phyloP scores from a whole-genome alignment of 92 coral and sea anemone species.

The Palythoa grandis region DNA sequence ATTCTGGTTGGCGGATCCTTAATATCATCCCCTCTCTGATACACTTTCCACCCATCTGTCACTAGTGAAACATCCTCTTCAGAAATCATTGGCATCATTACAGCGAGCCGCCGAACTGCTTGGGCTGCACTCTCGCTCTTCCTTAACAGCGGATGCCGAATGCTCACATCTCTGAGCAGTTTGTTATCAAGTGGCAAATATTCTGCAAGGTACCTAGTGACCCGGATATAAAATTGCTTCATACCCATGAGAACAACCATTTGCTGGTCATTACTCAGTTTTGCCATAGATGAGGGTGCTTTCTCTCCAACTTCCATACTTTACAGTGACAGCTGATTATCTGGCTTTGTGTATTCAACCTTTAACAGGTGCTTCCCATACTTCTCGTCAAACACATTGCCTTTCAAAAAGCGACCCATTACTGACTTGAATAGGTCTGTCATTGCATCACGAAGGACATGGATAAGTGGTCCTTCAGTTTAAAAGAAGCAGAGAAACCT shows the following conservation, averaged over 20 bases:
- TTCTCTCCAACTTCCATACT: constrained; percentile 50
- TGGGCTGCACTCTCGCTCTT: constrained; percentile 8
- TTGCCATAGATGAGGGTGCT: constrained; percentile 8
- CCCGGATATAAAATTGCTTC: constrained; percentile 13
- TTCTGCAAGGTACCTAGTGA: constrained; percentile 15
- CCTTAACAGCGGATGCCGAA: constrained; percentile 3
- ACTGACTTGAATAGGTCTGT: constrained; percentile 43
- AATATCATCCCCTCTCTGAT: constrained; percentile 7
- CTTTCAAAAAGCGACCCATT: constrained; percentile 48
- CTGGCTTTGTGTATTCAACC: constrained; percentile 46
- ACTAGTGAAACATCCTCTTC: background rate
- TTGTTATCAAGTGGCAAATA: background rate
- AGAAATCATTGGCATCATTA: constrained; percentile 7
- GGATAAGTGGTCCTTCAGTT: constrained; percentile 54
- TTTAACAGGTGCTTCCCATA: constrained; percentile 47
- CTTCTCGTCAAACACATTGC: constrained; percentile 15
- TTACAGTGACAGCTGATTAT: constrained; percentile 32
- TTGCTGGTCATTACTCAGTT: constrained; percentile 14
- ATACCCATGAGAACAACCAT: constrained; percentile 12
- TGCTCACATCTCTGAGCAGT: constrained; percentile 17
- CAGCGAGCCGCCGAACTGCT: constrained; percentile 19
- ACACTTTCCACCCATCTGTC: constrained; percentile 17
- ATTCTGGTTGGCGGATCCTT: constrained; percentile 10
- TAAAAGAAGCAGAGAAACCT: constrained; percentile 22
- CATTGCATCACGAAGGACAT: constrained; percentile 50